phyloP scores from a whole-genome alignment of 2,113 vertebrate genomes.

The Ceyx margarethae region DNA sequence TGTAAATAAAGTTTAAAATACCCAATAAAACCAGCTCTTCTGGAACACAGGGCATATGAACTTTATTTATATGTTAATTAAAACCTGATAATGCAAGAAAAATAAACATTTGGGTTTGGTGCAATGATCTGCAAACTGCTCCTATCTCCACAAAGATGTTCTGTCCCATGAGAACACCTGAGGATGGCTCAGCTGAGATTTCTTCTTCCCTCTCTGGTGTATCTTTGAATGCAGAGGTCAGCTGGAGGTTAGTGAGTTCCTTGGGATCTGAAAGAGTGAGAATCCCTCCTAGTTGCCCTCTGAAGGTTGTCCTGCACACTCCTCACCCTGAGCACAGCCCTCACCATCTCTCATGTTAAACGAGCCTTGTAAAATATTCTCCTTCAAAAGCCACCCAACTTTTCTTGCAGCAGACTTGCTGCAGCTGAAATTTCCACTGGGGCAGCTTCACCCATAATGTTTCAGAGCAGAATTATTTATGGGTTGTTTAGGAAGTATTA shows the following conservation, averaged over 20 bases:
- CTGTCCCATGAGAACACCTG: background rate
- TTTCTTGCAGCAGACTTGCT: background rate
- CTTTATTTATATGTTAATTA: background rate
- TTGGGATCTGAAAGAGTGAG: background rate
- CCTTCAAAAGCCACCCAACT: background rate
- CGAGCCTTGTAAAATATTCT: background rate
- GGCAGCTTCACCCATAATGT: rapidly evolving
- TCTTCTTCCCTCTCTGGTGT: background rate
- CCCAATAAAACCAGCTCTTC: background rate
- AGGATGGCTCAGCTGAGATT: background rate
- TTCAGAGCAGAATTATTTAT: background rate
- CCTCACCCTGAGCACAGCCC: background rate
- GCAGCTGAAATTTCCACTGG: background rate
- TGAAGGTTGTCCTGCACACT: background rate
- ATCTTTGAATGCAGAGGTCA: background rate
- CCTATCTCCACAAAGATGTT: background rate
- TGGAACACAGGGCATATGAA: background rate
- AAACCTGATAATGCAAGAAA: background rate
- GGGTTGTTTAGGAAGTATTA: background rate
- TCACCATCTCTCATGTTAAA: background rate
- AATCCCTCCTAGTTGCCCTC: background rate
- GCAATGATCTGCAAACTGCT: background rate
- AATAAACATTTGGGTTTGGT: background rate
- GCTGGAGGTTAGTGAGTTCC: background rate
- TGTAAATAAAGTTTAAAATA: slow-evolving; percentile 8